Percentiles rank a stretch among this genome's conserved stretches.
phyloP scores from a whole-genome alignment of 30 jellyfish, hydroid and myxozoan genomes.

The Haliclystus octoradiatus region DNA sequence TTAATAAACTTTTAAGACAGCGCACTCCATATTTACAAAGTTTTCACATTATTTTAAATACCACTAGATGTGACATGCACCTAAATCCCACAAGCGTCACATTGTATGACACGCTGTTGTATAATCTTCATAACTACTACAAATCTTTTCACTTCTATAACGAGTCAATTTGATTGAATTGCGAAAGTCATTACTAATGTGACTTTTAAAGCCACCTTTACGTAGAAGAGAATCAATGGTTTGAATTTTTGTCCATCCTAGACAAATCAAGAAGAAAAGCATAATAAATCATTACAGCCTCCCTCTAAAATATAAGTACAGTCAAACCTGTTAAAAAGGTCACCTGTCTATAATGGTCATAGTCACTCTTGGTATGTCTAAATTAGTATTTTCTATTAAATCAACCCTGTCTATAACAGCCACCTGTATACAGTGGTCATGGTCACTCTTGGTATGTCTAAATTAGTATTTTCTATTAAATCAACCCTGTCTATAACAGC shows the following conservation, averaged over 20 bases:
- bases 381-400: too few species aligned
- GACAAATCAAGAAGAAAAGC: background rate
- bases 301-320: too few species aligned
- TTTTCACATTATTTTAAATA: too few species aligned
- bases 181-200: constrained; percentile 88
- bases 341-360: too few species aligned
- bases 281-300: background rate
- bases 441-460: too few species aligned
- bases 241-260: constrained; percentile 88
- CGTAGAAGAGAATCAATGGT: constrained; percentile 85
- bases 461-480: too few species aligned
- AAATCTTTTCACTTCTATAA: constrained; percentile 88
- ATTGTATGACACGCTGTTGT: constrained; percentile 30
- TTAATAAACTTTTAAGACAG: background rate
- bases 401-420: too few species aligned
- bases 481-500: too few species aligned
- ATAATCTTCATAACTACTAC: constrained; percentile 85
- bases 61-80: too few species aligned
- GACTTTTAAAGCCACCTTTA: constrained; percentile 93
- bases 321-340: too few species aligned
- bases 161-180: constrained; percentile 90
- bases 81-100: background rate
- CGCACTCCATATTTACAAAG: background rate
- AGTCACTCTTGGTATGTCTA: too few species aligned
- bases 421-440: too few species aligned